Evolutionary conservation across 2,113 vertebrate genomes (phyloP).

Genomic region (Candoia aspera): DNA sequence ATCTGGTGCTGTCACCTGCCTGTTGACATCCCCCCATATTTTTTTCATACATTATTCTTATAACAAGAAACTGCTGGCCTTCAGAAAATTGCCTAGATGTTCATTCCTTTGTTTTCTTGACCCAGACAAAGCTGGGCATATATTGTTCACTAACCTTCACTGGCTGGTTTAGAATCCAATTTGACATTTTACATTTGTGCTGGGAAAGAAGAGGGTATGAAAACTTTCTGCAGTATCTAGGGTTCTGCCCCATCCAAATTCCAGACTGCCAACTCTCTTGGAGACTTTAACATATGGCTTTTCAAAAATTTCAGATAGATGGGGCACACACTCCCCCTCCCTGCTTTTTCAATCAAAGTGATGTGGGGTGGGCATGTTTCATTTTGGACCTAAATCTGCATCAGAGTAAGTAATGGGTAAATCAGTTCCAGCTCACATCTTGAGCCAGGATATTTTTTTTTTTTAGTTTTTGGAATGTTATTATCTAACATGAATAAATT

Average conservation of each 20-base stretch:
- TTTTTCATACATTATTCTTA: conserved; percentile 2
- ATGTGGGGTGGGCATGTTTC: neutral
- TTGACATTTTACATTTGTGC: conserved; percentile 38
- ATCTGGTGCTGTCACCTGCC: neutral
- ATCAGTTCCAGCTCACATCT: neutral
- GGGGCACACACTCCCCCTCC: neutral
- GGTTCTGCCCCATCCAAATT: neutral
- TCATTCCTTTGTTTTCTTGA: conserved; percentile 36
- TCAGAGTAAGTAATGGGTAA: neutral
- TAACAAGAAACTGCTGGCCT: conserved; percentile 18
- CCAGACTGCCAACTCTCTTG: neutral
- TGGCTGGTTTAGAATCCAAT: conserved; percentile 28
- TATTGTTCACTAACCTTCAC: conserved; percentile 44
- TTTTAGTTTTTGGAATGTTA: neutral
- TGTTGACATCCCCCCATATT: neutral
- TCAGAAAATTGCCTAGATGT: neutral
- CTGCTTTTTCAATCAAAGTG: neutral
- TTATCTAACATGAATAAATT: too few relatives aligned
- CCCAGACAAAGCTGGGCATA: conserved; percentile 23
- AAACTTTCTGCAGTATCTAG: neutral
- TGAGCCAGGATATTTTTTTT: neutral
- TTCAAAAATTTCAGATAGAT: neutral
- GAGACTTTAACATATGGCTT: neutral
- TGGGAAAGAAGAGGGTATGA: conserved; percentile 1
- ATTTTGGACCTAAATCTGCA: neutral